Conservation (phyloP, 2,888 invertebrate species). For the Ernsta delagoae region DNA sequence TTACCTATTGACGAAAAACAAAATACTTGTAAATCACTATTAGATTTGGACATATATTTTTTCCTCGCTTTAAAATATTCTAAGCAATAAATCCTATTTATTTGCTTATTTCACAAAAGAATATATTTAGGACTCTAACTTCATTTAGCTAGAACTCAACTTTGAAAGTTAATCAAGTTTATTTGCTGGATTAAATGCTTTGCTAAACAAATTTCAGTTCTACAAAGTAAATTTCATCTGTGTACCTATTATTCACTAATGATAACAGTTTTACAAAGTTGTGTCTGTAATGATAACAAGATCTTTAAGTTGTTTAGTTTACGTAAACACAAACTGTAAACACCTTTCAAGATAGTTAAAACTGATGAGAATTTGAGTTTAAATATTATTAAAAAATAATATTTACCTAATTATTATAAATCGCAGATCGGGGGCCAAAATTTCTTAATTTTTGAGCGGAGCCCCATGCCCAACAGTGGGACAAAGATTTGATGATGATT, state of each 20-base stretch:
- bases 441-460: too few species aligned
- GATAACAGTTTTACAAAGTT: background rate
- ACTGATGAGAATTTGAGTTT: too few species aligned
- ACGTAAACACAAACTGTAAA: too few species aligned
- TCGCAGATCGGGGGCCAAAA: too few species aligned
- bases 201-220: constrained; percentile 22
- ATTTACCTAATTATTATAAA: too few species aligned
- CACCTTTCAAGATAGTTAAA: too few species aligned
- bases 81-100: background rate
- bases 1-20: too few species aligned
- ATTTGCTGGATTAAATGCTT: constrained; percentile 38
- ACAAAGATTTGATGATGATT: too few species aligned
- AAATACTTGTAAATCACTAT: too few species aligned
- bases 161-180: constrained; percentile 37
- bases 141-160: constrained; percentile 18
- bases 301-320: background rate
- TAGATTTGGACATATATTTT: background rate
- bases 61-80: background rate
- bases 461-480: too few species aligned
- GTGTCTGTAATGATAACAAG: background rate
- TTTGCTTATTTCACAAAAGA: background rate
- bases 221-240: constrained; percentile 25
- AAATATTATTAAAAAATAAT: too few species aligned
- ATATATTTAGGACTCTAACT: background rate
- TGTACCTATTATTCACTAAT: constrained; percentile 2